These are phyloP conservation scores for Danio choprae DNA, from an alignment of 2,797 vertebrate species.

Conservation along the genomic window DNA sequence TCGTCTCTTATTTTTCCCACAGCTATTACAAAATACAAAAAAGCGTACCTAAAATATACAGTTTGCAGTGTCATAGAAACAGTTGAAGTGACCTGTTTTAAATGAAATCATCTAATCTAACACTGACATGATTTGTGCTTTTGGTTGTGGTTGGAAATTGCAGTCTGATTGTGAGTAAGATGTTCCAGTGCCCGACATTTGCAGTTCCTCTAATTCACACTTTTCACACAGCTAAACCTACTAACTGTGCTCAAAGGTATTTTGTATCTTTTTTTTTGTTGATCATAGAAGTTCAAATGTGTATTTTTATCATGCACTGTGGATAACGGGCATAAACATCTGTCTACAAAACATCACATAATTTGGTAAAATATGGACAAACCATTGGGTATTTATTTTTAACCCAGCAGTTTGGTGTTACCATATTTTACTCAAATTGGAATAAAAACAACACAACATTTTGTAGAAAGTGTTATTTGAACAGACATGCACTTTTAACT, in stretches of 20 bases:
- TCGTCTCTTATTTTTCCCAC: too few relatives aligned
- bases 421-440: too few relatives aligned
- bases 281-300: neutral
- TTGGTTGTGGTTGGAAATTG: slow-evolving; percentile 52
- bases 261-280: neutral
- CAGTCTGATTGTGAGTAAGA: slow-evolving; percentile 39
- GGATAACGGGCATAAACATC: neutral
- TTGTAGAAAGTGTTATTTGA: too few relatives aligned
- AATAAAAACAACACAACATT: too few relatives aligned
- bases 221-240: neutral
- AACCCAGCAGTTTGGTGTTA: too few relatives aligned
- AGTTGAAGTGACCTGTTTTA: neutral
- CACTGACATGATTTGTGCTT: slow-evolving; percentile 7
- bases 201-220: slow-evolving; percentile 40
- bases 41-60: neutral
- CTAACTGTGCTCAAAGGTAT: neutral
- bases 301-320: neutral
- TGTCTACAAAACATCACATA: neutral
- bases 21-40: neutral
- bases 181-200: slow-evolving; percentile 47
- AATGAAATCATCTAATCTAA: neutral
- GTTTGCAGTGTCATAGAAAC: neutral
- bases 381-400: too few relatives aligned
- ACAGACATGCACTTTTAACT: too few relatives aligned
- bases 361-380: too few relatives aligned